phyloP scores from a whole-genome alignment of 2,888 invertebrate species.

The Caenorhabditis japonica region DNA sequence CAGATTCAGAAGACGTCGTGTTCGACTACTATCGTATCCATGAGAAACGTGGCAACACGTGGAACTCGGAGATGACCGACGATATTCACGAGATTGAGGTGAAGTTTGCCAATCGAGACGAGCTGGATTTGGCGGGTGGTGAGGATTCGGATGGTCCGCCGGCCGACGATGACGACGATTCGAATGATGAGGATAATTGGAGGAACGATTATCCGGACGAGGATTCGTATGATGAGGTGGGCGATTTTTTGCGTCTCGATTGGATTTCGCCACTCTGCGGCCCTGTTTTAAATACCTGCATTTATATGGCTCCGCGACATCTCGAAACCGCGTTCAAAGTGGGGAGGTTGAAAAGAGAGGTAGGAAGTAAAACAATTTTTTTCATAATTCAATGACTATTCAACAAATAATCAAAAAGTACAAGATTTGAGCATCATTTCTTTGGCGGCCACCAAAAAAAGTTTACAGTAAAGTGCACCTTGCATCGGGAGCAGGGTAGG shows the following conservation, averaged over 20 bases:
- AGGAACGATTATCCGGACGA: conserved; percentile 77
- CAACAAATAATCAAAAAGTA: too few relatives aligned
- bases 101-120: conserved; percentile 36
- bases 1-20: conserved; percentile 61
- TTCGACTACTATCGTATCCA: conserved; percentile 71
- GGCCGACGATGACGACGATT: conserved; percentile 72
- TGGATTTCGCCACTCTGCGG: too few relatives aligned
- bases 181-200: conserved; percentile 75
- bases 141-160: conserved; percentile 59
- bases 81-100: conserved; percentile 28
- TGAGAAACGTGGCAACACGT: conserved; percentile 20
- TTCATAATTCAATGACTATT: too few relatives aligned
- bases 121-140: conserved; percentile 53
- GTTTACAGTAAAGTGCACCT: too few relatives aligned
- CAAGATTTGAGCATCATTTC: too few relatives aligned
- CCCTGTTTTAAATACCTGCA: too few relatives aligned
- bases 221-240: conserved; percentile 57
- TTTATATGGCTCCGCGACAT: too few relatives aligned
- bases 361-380: too few relatives aligned
- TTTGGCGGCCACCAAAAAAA: too few relatives aligned
- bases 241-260: not conserved
- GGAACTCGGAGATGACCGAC: conserved; percentile 16
- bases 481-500: too few relatives aligned
- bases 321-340: too few relatives aligned
- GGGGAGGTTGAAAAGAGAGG: too few relatives aligned